A percentile compares a stretch with the other conserved stretches of the same genome.
These are phyloP conservation scores for Heteromurus nitidus DNA, from an alignment of 2,888 invertebrate genomes.

Conservation along the genomic window DNA sequence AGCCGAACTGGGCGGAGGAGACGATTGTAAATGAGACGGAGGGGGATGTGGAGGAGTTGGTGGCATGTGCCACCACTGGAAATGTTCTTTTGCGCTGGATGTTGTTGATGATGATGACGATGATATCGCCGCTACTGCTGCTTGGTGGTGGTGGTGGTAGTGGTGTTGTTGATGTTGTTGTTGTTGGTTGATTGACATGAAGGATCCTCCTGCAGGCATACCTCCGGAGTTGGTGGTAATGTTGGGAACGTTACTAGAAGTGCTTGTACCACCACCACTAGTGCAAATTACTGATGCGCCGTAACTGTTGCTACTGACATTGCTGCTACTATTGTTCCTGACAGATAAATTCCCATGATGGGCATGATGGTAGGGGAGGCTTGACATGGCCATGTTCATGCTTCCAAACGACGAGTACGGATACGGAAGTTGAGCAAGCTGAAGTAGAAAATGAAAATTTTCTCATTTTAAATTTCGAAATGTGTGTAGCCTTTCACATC, in stretches of 20 bases:
- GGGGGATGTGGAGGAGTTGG: conserved; percentile 66
- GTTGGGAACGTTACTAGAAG: conserved; percentile 19
- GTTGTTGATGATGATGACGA: conserved; percentile 27
- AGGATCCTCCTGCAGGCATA: conserved; percentile 54
- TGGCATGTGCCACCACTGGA: conserved; percentile 72
- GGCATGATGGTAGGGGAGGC: conserved; percentile 64
- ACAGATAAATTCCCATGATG: conserved; percentile 47
- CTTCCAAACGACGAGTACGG: conserved; percentile 69
- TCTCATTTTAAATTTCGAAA: too few relatives aligned
- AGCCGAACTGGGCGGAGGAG: conserved; percentile 60
- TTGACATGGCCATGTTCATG: conserved; percentile 68
- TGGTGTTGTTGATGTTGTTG: conserved; percentile 39
- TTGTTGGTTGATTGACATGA: conserved; percentile 59
- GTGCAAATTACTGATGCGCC: conserved; percentile 52
- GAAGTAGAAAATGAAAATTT: not conserved
- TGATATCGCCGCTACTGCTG: conserved; percentile 18
- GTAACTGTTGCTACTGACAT: conserved; percentile 50
- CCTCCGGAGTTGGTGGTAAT: conserved; percentile 37
- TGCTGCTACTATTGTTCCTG: conserved; percentile 24
- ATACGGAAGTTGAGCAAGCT: conserved; percentile 56
- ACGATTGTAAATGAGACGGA: conserved; percentile 62
- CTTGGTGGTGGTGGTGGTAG: conserved; percentile 34
- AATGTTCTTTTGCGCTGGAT: conserved; percentile 67
- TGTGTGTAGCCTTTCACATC: too few relatives aligned
- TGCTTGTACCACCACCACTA: not conserved